These are phyloP conservation scores for Nestor notabilis DNA, from an alignment of 2,113 vertebrate genomes.

Conservation along the genomic window DNA sequence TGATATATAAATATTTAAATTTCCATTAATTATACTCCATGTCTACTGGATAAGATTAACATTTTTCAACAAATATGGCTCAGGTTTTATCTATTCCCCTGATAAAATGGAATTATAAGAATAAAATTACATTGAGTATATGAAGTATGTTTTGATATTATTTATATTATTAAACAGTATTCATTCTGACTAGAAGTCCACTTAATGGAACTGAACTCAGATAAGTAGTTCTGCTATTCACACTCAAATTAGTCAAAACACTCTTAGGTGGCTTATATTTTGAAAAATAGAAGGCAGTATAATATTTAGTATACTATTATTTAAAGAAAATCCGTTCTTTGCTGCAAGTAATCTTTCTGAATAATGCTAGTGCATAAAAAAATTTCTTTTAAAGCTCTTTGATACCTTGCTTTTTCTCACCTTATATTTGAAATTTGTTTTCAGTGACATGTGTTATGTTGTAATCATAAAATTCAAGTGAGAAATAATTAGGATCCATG, in stretches of 20 bases:
- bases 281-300: not conserved
- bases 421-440: not conserved
- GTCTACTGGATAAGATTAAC: not conserved
- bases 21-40: not conserved
- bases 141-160: not conserved
- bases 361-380: not conserved
- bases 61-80: not conserved
- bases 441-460: not conserved
- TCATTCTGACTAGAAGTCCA: not conserved
- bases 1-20: not conserved
- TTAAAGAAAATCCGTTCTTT: not conserved
- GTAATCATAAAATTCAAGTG: not conserved
- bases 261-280: not conserved
- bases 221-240: not conserved
- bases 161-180: not conserved
- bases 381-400: not conserved
- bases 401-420: not conserved
- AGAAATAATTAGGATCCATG: not conserved
- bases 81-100: not conserved
- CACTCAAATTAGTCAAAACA: not conserved
- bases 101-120: not conserved
- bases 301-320: not conserved
- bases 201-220: not conserved
- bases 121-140: not conserved
- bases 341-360: not conserved